phyloP scores from a whole-genome alignment of 2,888 invertebrate species.

The Electrophaes corylata region DNA sequence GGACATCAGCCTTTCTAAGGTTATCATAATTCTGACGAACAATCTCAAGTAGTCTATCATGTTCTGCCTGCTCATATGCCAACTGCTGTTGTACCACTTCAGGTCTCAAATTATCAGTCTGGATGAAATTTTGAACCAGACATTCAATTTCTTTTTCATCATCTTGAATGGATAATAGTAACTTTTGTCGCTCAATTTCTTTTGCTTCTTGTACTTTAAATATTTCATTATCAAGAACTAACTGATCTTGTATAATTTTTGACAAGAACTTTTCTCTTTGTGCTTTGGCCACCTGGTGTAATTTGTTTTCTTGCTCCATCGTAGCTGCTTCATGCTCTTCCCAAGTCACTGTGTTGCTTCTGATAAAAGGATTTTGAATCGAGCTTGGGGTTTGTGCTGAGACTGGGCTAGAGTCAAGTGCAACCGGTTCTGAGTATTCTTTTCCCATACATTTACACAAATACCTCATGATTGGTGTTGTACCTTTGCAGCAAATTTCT shows the following conservation, averaged over 20 bases:
- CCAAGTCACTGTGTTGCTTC: conserved; percentile 65
- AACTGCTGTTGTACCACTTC: conserved; percentile 86
- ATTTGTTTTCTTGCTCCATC: conserved; percentile 86
- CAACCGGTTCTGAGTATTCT: conserved; percentile 74
- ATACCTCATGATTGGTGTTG: conserved; percentile 86
- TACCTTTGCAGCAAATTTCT: conserved; percentile 83
- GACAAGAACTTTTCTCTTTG: conserved; percentile 85
- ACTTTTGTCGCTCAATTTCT: conserved; percentile 85
- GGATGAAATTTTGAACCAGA: conserved; percentile 86
- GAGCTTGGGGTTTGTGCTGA: conserved; percentile 59
- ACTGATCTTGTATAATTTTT: conserved; percentile 85
- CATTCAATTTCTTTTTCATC: conserved; percentile 87
- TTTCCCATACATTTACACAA: conserved; percentile 79
- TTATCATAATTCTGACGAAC: conserved; percentile 83
- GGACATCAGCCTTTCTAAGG: conserved; percentile 87
- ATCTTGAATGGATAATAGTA: conserved; percentile 85
- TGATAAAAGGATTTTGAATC: conserved; percentile 64
- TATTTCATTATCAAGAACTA: conserved; percentile 87
- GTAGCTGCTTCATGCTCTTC: conserved; percentile 87
- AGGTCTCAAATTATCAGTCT: conserved; percentile 81
- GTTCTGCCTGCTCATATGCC: conserved; percentile 87
- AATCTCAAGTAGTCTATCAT: conserved; percentile 86
- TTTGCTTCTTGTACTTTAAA: conserved; percentile 87
- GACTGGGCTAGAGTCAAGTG: conserved; percentile 55
- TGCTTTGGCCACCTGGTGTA: conserved; percentile 85